A percentile compares a stretch with the other conserved stretches of the same genome.
Evolutionary conservation across 64 coral and sea anemone species (phyloP).

Genomic region (Stichodactyla helianthus): DNA sequence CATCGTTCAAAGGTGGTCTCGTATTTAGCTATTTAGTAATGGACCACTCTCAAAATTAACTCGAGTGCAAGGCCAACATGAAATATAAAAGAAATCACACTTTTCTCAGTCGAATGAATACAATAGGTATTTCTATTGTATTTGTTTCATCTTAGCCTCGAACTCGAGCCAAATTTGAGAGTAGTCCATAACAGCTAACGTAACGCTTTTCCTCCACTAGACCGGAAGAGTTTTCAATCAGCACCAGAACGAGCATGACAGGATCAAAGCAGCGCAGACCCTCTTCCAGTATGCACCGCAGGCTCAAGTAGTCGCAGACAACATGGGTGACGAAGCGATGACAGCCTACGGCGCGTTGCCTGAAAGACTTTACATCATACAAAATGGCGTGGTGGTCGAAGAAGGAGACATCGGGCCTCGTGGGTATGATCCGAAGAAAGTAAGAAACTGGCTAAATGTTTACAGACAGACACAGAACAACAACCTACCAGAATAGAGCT

Average conservation of each 20-base stretch:
- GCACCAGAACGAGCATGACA: conserved; percentile 29
- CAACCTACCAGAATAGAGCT: background rate
- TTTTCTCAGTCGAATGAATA: no score
- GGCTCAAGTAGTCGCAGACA: conserved; percentile 54
- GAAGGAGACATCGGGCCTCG: conserved; percentile 55
- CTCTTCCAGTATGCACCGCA: conserved; percentile 5
- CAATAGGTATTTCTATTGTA: no score
- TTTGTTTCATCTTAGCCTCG: no score
- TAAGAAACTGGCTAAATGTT: conserved; percentile 43
- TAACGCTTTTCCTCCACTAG: background rate
- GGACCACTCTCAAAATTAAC: no score
- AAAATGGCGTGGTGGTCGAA: conserved; percentile 32
- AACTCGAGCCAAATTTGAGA: no score
- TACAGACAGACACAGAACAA: conserved; percentile 22
- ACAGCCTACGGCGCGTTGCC: conserved; percentile 50
- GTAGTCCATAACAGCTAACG: no score
- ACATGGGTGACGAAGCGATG: conserved; percentile 55
- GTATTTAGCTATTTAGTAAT: no score
- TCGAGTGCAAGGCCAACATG: no score
- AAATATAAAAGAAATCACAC: no score
- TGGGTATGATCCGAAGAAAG: conserved; percentile 26
- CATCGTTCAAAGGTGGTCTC: no score
- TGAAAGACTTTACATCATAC: conserved; percentile 58
- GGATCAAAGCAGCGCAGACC: conserved; percentile 45
- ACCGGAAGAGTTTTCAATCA: background rate